Conservation (phyloP, 2,113 vertebrate species). For the Pleuronectes platessa region DNA sequence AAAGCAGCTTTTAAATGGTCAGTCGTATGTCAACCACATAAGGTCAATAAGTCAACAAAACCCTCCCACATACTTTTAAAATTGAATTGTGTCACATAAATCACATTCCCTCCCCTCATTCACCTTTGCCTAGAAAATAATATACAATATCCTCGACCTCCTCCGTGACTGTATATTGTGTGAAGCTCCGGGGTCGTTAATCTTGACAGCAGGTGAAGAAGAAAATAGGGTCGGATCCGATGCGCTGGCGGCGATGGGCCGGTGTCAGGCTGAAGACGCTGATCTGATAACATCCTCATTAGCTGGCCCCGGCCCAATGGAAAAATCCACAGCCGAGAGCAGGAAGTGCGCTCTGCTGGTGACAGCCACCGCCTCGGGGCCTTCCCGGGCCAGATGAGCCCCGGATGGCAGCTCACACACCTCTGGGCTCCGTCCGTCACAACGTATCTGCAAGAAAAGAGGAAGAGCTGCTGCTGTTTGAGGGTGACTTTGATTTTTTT, state of each 20-base stretch:
- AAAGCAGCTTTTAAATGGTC: background rate
- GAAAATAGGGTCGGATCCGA: constrained; percentile 54
- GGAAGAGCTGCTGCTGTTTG: constrained; percentile 7
- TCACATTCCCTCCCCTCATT: constrained; percentile 26
- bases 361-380: constrained; percentile 57
- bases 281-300: constrained; percentile 77
- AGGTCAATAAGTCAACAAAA: constrained; percentile 3
- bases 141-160: constrained; percentile 43
- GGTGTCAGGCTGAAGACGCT: constrained; percentile 66
- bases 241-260: constrained; percentile 45
- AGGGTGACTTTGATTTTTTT: constrained; percentile 39
- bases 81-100: constrained; percentile 12
- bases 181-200: constrained; percentile 50
- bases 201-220: constrained; percentile 62
- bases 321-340: constrained; percentile 49
- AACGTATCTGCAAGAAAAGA: constrained; percentile 24
- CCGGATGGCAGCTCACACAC: constrained; percentile 53
- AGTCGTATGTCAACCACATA: too few relatives aligned
- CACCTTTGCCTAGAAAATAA: constrained; percentile 35
- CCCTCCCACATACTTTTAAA: background rate
- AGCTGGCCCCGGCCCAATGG: constrained; percentile 45
- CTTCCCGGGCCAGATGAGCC: constrained; percentile 63
- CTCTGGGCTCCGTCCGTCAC: constrained; percentile 51
- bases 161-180: constrained; percentile 44
- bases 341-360: constrained; percentile 57